Evolutionary conservation across 2,797 vertebrate genomes (phyloP), one percentile per base, ranked within the genome.

Genomic region (Protonibea diacanthus): DNA sequence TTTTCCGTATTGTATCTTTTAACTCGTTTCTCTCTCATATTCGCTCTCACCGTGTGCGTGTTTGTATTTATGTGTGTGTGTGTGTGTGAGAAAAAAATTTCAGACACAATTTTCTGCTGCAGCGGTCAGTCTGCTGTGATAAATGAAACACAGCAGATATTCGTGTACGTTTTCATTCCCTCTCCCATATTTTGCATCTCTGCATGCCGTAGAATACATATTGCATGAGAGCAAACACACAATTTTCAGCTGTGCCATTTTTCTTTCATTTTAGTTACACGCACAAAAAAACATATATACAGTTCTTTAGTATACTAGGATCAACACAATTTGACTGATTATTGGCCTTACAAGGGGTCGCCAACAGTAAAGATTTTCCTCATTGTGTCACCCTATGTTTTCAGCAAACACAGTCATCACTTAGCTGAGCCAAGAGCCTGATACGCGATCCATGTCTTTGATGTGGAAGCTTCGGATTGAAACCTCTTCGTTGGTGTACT

Each of bases 371-470:
- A 23, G 6, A 49, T 57, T 53, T 40, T 21, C 20, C 21, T 44
- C 13, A 57, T 20, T 52, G 7, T 40, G 21, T 58, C 52, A 45
- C 42, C 69, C 52, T 53, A 13, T 64, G 13, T 71, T 74, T 40
- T 21, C 27, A 20, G 9, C 11, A 60, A 75, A 81, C 47, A 66
- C 52, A 48, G 44, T 66, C 21, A 76, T 86, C 73, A 68, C n/a
- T 47, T 51, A 66, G 7, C 12, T 59, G 49, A 71, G 55, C 71
- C 67, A 64, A 74, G 75, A 77, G 55, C 58, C 65, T 70, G 56
- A 61, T 65, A 69, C 82, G 69, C 73, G 55, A 89, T 64, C 56
- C 58, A 4, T 71, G 18, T 29, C 60, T 86, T 73, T 79, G 75
- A 69, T 20, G 48, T 56, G 40, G 33, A 23, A 68, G 66, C 20